Percentiles rank a stretch among this genome's conserved stretches.
Evolutionary conservation across 2,797 vertebrate genomes (phyloP).

Genomic region (Eulemur mongoz): DNA sequence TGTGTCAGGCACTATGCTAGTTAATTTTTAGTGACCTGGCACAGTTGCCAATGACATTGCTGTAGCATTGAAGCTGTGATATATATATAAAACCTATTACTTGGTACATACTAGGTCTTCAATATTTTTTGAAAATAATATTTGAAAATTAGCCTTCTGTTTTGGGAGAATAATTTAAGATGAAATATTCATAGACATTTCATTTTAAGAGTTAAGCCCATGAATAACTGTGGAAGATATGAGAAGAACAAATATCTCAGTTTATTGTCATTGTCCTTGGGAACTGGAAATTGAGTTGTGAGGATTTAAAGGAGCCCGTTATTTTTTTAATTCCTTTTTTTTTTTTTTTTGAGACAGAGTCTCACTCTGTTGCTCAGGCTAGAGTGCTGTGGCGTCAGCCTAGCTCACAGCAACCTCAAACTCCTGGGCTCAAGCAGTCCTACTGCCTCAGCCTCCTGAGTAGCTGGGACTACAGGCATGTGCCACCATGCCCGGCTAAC

Average conservation of each 20-base stretch:
- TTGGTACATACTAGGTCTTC: not conserved
- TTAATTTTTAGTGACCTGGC: not conserved
- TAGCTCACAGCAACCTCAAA: too few species aligned
- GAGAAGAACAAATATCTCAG: not conserved
- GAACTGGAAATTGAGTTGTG: not conserved
- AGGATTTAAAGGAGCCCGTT: not conserved
- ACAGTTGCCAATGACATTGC: not conserved
- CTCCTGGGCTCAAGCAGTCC: too few species aligned
- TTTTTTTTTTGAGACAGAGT: too few species aligned
- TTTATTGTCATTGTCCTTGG: not conserved
- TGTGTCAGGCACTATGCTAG: not conserved
- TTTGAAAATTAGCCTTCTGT: constrained; percentile 27
- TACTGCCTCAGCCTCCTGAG: too few species aligned
- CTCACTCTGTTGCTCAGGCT: too few species aligned
- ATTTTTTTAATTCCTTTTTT: not conserved
- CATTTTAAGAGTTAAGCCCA: not conserved
- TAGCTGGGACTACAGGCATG: too few species aligned
- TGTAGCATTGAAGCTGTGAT: not conserved
- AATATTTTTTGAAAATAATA: not conserved
- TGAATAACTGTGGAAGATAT: not conserved
- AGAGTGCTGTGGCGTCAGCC: too few species aligned
- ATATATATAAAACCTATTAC: not conserved
- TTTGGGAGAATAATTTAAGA: constrained; percentile 36
- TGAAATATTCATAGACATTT: not conserved
- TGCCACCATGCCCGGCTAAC: too few species aligned